A percentile compares a stretch with the other conserved stretches of the same genome.
Evolutionary conservation across 2,113 vertebrate genomes (phyloP).

Genomic region (Tupaia chinensis): DNA sequence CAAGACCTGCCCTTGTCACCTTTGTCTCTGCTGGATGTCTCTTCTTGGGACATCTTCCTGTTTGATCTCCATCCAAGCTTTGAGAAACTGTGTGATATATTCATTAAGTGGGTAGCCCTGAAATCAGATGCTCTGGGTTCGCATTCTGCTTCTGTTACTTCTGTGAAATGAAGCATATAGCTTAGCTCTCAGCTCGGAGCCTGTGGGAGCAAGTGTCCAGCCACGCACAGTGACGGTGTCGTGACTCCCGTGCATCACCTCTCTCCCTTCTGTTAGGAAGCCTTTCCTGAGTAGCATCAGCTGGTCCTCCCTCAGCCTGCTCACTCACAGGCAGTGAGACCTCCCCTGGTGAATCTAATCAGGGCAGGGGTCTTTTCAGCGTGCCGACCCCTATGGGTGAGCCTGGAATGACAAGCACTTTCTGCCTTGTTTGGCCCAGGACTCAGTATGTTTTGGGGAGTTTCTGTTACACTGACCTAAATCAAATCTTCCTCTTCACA

Average conservation of each 20-base stretch:
- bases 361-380: background rate
- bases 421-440: background rate
- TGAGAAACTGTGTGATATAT: slow-evolving; percentile 46
- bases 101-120: slow-evolving; percentile 36
- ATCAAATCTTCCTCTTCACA: background rate
- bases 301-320: background rate
- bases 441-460: background rate
- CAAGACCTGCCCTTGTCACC: background rate
- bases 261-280: background rate
- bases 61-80: slow-evolving; percentile 34
- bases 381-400: background rate
- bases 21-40: slow-evolving; percentile 46
- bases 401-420: background rate
- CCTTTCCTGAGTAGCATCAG: background rate
- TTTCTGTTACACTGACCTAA: background rate
- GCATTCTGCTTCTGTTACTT: slow-evolving; percentile 49
- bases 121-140: slow-evolving; percentile 48
- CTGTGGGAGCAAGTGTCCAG: slow-evolving; percentile 49
- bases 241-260: background rate
- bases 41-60: background rate
- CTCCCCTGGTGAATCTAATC: background rate
- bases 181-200: slow-evolving; percentile 26
- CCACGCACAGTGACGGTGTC: slow-evolving; percentile 6
- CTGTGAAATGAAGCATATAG: slow-evolving; percentile 63
- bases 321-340: background rate